These are phyloP conservation scores for Perdita meconis DNA, from an alignment of 2,888 invertebrate genomes.

Conservation along the genomic window DNA sequence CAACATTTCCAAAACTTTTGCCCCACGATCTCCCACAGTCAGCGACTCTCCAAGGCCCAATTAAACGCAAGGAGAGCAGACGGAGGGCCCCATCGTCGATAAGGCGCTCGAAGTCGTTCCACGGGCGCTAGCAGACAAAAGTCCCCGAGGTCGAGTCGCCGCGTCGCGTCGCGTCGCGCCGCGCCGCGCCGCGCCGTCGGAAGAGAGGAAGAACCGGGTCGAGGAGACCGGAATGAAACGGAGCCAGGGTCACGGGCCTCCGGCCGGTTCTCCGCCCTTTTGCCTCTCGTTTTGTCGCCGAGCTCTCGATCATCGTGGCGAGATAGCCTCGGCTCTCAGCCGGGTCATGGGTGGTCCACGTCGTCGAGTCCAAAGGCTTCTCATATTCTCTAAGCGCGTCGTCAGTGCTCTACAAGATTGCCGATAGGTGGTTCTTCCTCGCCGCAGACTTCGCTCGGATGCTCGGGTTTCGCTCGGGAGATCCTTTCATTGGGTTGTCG, in stretches of 20 bases:
- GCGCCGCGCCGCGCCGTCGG: too few relatives aligned
- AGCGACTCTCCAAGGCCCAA: background rate
- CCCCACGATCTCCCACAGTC: too few relatives aligned
- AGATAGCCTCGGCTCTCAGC: slow-evolving; percentile 42
- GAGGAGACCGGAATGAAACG: slow-evolving; percentile 30
- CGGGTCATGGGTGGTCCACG: slow-evolving; percentile 60
- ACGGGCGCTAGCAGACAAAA: slow-evolving; percentile 2
- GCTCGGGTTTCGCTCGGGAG: too few relatives aligned
- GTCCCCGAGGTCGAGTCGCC: slow-evolving; percentile 30
- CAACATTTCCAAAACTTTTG: too few relatives aligned
- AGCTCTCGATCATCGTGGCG: slow-evolving; percentile 57
- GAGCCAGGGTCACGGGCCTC: slow-evolving; percentile 43
- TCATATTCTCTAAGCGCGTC: slow-evolving; percentile 60
- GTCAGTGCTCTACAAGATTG: slow-evolving; percentile 57
- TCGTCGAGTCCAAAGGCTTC: slow-evolving; percentile 27
- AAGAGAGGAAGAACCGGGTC: slow-evolving; percentile 31
- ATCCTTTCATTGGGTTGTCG: too few relatives aligned
- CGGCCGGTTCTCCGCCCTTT: slow-evolving; percentile 35
- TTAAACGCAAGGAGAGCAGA: slow-evolving; percentile 6
- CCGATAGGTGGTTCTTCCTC: too few relatives aligned
- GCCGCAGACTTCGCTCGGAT: too few relatives aligned
- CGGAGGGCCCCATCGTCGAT: background rate
- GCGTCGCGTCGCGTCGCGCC: too few relatives aligned
- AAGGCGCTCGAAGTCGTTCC: too few relatives aligned
- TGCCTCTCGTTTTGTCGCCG: slow-evolving; percentile 52